A percentile compares a stretch with the other conserved stretches of the same genome.
Conservation (phyloP, 1,140 invertebrate species). For the Drosophila micromelanica region DNA sequence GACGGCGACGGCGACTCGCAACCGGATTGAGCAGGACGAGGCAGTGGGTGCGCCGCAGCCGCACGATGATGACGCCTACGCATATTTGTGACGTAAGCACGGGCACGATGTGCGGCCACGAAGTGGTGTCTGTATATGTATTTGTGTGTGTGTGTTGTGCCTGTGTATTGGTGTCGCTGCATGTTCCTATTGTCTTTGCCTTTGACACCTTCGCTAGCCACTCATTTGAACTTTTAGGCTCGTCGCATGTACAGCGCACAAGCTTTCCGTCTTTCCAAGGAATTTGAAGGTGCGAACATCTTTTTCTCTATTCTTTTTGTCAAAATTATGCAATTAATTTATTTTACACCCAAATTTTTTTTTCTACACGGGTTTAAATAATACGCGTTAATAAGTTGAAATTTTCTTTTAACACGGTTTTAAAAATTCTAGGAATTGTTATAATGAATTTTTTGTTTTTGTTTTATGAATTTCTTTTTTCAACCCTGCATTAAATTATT, state of each 20-base stretch:
- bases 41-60: constrained; percentile 77
- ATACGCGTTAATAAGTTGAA: no score
- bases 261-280: constrained; percentile 6
- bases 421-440: no score
- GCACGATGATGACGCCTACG: constrained; percentile 83
- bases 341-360: no score
- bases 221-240: constrained; percentile 68
- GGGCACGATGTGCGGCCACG: constrained; percentile 35
- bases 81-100: constrained; percentile 83
- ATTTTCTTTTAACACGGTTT: no score
- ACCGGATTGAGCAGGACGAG: constrained; percentile 32
- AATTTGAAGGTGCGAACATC: not conserved
- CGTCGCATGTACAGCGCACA: constrained; percentile 55
- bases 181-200: constrained; percentile 63
- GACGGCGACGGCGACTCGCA: constrained; percentile 5
- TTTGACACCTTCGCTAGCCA: constrained; percentile 60
- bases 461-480: no score
- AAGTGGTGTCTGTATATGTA: constrained; percentile 14
- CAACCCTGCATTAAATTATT: no score
- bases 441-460: no score
- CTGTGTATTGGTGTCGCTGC: constrained; percentile 36
- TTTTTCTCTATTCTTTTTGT: not conserved
- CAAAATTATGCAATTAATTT: constrained; percentile 13
- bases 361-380: no score
- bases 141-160: constrained; percentile 1